Conservation (phyloP, 2,888 invertebrate genomes). For the Leucophenga maculata region DNA sequence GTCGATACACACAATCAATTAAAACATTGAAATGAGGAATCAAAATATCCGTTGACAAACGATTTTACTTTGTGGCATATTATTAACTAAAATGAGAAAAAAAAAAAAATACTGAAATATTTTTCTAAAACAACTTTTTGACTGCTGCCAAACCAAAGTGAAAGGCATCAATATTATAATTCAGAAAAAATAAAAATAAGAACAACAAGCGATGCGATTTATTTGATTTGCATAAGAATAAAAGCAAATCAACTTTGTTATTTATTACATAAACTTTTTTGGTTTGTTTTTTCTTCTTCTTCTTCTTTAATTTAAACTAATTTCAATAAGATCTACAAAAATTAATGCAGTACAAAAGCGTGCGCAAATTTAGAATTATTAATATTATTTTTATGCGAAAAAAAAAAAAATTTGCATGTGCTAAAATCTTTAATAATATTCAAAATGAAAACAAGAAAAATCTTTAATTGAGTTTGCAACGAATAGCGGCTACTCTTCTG, state of each 20-base stretch:
- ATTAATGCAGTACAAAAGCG: background rate
- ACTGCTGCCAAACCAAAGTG: background rate
- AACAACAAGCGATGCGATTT: no score
- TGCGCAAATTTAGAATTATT: background rate
- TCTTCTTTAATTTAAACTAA: background rate
- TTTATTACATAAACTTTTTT: slow-evolving; percentile 1
- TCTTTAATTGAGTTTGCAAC: no score
- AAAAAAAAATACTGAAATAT: background rate
- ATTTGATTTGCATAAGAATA: background rate
- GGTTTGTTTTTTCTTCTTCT: no score
- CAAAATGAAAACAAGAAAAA: background rate
- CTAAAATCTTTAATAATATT: background rate
- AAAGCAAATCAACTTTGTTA: background rate
- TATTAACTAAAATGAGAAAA: background rate
- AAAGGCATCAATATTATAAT: background rate
- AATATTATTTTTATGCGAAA: background rate
- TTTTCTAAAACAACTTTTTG: background rate
- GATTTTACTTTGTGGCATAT: no score
- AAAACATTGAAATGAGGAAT: no score
- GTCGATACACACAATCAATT: no score
- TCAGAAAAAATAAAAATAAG: no score
- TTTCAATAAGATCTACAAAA: background rate
- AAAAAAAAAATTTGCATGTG: background rate
- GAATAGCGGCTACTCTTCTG: no score
- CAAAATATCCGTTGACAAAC: no score